Conservation (phyloP, 2,888 invertebrate species). For the Dexiosoma caninum region DNA sequence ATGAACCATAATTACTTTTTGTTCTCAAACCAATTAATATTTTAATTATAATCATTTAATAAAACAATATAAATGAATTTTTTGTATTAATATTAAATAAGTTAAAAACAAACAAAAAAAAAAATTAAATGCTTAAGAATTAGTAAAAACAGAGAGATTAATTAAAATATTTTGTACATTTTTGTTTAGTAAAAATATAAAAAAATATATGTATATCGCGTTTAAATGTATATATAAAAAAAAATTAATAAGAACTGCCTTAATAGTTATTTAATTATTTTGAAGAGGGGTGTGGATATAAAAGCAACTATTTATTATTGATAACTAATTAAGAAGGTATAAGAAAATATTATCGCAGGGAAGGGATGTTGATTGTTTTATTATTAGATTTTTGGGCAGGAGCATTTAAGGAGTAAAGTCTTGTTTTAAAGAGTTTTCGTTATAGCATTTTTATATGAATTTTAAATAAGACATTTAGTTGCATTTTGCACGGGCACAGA, state of each 20-base stretch:
- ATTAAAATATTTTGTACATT: slow-evolving; percentile 67
- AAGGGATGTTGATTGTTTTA: neutral
- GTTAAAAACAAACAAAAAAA: slow-evolving; percentile 28
- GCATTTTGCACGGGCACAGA: neutral
- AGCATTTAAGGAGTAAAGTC: neutral
- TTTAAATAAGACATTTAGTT: slow-evolving; percentile 12
- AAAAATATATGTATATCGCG: slow-evolving; percentile 2
- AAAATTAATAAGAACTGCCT: slow-evolving; percentile 40
- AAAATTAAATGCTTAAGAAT: slow-evolving; percentile 53
- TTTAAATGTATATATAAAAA: slow-evolving; percentile 28
- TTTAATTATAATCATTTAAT: slow-evolving; percentile 16
- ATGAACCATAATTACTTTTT: neutral
- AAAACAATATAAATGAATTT: slow-evolving; percentile 26
- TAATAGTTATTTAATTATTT: neutral
- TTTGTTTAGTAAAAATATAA: slow-evolving; percentile 64
- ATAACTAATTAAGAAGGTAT: neutral
- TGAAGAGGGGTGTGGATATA: neutral
- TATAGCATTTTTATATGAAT: neutral
- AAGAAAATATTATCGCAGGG: neutral
- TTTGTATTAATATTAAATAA: slow-evolving; percentile 24
- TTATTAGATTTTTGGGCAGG: neutral
- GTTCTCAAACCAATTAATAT: slow-evolving; percentile 25
- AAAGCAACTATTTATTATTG: slow-evolving; percentile 17
- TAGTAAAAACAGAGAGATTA: slow-evolving; percentile 52
- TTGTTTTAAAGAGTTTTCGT: neutral